Percentiles rank a stretch among this genome's conserved stretches.
Conservation (phyloP, 2,797 vertebrate species). For the Rhynchonycteris naso region DNA sequence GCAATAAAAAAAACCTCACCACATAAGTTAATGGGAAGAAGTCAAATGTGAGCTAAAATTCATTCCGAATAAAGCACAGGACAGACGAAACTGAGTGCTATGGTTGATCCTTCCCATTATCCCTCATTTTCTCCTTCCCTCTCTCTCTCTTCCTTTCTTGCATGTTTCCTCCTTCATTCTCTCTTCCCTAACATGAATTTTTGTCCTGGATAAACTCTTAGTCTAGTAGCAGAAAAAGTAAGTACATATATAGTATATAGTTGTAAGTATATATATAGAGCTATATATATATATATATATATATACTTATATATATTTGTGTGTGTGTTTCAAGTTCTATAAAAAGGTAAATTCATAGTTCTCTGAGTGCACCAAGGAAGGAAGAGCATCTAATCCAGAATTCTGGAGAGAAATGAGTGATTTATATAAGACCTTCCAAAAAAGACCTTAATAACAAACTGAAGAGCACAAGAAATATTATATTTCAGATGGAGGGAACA, state of each 20-base stretch:
- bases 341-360: not conserved
- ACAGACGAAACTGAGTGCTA: not conserved
- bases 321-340: not conserved
- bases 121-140: not conserved
- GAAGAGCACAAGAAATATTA: not conserved
- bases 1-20: not conserved
- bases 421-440: not conserved
- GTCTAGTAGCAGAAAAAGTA: not conserved
- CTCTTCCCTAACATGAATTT: not conserved
- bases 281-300: too few relatives aligned
- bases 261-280: too few relatives aligned
- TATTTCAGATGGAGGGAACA: not conserved
- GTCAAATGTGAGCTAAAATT: not conserved
- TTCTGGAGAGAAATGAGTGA: not conserved
- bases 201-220: not conserved
- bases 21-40: not conserved
- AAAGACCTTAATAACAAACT: conserved; percentile 10
- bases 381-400: not conserved
- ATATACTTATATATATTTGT: too few relatives aligned
- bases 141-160: not conserved
- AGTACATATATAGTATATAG: too few relatives aligned
- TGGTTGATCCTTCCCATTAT: not conserved
- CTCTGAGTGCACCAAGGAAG: not conserved
- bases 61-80: not conserved
- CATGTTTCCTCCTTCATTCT: not conserved